Conservation (phyloP, 2,113 vertebrate genomes). For the Entomyzon cyanotis region DNA sequence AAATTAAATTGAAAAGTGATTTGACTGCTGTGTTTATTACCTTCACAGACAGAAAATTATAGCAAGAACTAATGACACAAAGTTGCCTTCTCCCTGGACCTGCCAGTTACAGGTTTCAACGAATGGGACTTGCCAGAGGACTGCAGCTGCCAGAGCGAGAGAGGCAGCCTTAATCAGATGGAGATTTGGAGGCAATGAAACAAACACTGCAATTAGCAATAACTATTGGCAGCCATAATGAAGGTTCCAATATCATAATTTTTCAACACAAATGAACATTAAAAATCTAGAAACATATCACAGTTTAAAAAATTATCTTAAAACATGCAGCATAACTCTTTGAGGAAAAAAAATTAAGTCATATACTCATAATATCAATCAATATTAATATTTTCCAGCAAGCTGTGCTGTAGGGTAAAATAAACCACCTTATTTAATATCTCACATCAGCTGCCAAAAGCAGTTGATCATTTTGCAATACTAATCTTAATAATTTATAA, state of each 20-base stretch:
- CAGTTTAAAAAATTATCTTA: background rate
- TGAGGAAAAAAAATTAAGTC: background rate
- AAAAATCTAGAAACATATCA: background rate
- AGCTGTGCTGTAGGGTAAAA: background rate
- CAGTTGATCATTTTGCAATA: background rate
- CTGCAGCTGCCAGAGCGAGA: background rate
- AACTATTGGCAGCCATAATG: background rate
- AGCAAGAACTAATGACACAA: background rate
- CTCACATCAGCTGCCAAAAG: background rate
- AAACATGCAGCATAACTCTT: background rate
- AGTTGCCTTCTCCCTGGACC: background rate
- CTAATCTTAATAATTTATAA: background rate
- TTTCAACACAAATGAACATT: background rate
- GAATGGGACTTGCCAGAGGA: background rate
- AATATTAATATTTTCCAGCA: background rate
- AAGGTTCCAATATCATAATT: background rate
- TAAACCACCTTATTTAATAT: background rate
- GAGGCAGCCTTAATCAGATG: rapidly evolving
- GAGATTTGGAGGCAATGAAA: background rate
- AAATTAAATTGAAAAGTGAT: background rate
- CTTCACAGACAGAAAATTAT: background rate
- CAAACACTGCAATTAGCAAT: background rate
- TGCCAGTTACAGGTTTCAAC: background rate
- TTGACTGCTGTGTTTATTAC: background rate
- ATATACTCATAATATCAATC: background rate